phyloP scores from a whole-genome alignment of 2,113 vertebrate genomes.

The Peromyscus californicus region DNA sequence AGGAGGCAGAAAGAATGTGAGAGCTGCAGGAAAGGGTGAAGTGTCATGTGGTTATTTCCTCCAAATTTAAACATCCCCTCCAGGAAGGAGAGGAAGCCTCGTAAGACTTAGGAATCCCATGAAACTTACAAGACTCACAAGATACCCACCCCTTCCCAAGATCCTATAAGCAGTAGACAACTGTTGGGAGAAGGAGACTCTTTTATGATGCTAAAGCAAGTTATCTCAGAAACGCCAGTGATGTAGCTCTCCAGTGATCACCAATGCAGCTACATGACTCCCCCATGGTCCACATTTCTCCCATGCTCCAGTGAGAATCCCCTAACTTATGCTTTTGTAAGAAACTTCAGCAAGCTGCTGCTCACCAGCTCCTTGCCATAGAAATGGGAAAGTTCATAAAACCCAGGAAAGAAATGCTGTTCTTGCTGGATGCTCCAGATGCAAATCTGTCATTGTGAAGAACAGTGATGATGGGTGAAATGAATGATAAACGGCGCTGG shows the following conservation, averaged over 20 bases:
- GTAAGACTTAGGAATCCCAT: neutral
- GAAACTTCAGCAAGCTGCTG: no score
- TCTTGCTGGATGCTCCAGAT: neutral
- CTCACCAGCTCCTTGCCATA: neutral
- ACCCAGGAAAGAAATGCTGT: neutral
- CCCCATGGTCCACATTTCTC: neutral
- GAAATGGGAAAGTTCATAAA: neutral
- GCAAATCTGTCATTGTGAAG: neutral
- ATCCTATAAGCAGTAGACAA: neutral
- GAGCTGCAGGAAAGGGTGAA: neutral
- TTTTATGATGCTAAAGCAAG: neutral
- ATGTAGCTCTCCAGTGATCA: neutral
- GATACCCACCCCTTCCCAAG: neutral
- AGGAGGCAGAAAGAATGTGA: neutral
- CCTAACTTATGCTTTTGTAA: neutral
- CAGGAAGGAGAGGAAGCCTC: neutral
- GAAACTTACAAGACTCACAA: neutral
- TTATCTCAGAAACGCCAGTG: neutral
- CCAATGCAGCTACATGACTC: neutral
- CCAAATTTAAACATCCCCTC: neutral
- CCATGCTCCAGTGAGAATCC: neutral
- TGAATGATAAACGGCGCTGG: no score
- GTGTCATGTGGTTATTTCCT: neutral
- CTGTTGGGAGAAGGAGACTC: neutral
- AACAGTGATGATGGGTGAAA: neutral